Percentiles rank a stretch among this genome's conserved stretches.
Evolutionary conservation across 2,113 vertebrate genomes (phyloP).

Genomic region (Cathartes aura): DNA sequence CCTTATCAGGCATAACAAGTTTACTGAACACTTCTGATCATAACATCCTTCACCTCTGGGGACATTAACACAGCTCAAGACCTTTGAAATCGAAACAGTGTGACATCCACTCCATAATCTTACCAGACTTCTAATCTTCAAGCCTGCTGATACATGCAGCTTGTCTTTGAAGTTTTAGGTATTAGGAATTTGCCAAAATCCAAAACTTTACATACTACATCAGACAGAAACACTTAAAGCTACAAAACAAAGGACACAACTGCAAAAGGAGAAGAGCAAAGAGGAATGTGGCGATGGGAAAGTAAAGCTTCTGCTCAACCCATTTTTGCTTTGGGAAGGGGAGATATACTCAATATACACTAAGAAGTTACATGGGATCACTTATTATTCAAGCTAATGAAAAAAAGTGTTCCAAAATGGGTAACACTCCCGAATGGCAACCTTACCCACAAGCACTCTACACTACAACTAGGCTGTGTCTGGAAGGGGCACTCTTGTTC

Average conservation of each 20-base stretch:
- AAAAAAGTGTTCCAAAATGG: not conserved
- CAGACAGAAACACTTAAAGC: not conserved
- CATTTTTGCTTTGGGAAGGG: not conserved
- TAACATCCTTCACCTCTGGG: not conserved
- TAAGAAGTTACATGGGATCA: not conserved
- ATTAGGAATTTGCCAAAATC: not conserved
- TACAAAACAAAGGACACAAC: not conserved
- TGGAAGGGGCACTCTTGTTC: not conserved
- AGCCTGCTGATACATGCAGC: not conserved
- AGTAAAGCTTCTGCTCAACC: not conserved
- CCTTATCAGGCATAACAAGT: not conserved
- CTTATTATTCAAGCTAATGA: not conserved
- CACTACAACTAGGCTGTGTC: not conserved
- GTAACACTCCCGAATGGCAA: not conserved
- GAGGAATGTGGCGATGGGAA: not conserved
- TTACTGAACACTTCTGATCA: not conserved
- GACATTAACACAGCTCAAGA: not conserved
- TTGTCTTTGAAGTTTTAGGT: conserved; percentile 10
- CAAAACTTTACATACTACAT: not conserved
- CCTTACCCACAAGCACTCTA: not conserved
- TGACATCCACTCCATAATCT: not conserved
- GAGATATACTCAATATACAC: not conserved
- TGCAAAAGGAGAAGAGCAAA: not conserved
- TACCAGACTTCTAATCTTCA: not conserved
- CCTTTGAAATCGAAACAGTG: not conserved